These are phyloP conservation scores for Neolamprologus fasciatus DNA, from an alignment of 2,113 vertebrate genomes.

Conservation along the genomic window DNA sequence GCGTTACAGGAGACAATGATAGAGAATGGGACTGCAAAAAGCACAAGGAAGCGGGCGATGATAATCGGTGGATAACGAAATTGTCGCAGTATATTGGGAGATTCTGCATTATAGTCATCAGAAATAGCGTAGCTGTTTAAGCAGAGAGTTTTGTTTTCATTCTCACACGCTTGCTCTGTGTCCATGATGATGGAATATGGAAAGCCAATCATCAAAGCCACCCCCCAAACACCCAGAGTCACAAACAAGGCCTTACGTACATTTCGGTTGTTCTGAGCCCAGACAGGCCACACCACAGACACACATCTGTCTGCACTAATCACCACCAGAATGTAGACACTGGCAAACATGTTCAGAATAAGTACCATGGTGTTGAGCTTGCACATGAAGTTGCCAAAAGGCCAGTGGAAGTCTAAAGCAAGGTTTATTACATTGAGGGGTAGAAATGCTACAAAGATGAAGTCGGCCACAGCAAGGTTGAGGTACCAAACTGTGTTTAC, in stretches of 20 bases:
- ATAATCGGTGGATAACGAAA: slow-evolving; percentile 19
- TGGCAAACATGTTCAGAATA: slow-evolving; percentile 78
- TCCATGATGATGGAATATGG: background rate
- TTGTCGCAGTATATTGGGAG: background rate
- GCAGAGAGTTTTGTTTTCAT: slow-evolving; percentile 52
- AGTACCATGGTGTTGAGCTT: slow-evolving; percentile 69
- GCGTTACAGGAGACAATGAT: background rate
- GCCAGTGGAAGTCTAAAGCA: slow-evolving; percentile 75
- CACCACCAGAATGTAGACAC: slow-evolving; percentile 65
- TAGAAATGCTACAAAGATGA: slow-evolving; percentile 76
- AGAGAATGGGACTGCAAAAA: background rate
- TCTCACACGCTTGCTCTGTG: background rate
- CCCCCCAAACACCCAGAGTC: background rate
- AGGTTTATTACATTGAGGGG: slow-evolving; percentile 73
- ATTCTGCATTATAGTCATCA: slow-evolving; percentile 37
- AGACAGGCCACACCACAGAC: background rate
- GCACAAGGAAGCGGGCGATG: background rate
- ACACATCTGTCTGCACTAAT: background rate
- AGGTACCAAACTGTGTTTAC: slow-evolving; percentile 81
- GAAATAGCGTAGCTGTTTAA: slow-evolving; percentile 59
- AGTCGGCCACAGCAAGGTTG: slow-evolving; percentile 80
- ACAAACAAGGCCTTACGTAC: background rate
- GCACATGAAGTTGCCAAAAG: slow-evolving; percentile 80
- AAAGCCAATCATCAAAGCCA: background rate
- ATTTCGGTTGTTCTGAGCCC: background rate